Base-by-base conservation (phyloP, 2,888 invertebrate genomes). In the Epinotia ramella region DNA sequence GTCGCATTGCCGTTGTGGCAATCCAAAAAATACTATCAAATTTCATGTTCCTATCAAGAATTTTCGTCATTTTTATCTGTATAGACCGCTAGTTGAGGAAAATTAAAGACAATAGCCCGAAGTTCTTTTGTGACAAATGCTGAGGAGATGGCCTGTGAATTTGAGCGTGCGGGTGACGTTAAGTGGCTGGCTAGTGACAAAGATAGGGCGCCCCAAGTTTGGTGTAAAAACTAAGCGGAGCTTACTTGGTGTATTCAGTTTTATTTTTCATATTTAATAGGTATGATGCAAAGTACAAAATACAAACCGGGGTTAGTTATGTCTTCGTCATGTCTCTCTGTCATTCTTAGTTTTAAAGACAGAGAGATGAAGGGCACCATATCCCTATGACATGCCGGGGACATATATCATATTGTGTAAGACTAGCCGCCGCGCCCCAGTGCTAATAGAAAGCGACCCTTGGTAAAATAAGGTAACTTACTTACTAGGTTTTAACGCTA, bases 11-110 rank as follows among this genome's bases (percentile, higher is more conserved):
- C 0, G 49, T 76, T 4, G 83, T 83, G 13, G 86, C 73, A 13
- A 84, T 81, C 79, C 81, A 82, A 70, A 86, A 89, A 16, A 79
- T 73, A 16, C 81, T 80, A 74, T 87, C 87, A 74, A 89, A 89
- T 49, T 81, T 77, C 53, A 86, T 65, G 13, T 73, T 56, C 5
- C 62, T 33, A 18, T 24, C 12, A 28, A 56, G 16, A 77, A 67
- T 81, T 62, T 5, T 66, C 16, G 76, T 9, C 81, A 84, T 82
- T 78, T 75, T 80, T 53, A 60, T 20, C 40, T 49, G 20, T 33
- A 49, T 1, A 20, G 49, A 66, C 62, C 56, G 62, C 66, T 66
- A 44, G 53, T 65, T 44, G 5, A 56, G 60, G 28, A 46, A 56
- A 44, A 20, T 62, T 46, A 13, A 72, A 62, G 56, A 67, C 33